Percentiles rank a stretch among this genome's conserved stretches.
phyloP scores from a whole-genome alignment of 1,140 invertebrate species.

The Lordiphosa stackelbergi region DNA sequence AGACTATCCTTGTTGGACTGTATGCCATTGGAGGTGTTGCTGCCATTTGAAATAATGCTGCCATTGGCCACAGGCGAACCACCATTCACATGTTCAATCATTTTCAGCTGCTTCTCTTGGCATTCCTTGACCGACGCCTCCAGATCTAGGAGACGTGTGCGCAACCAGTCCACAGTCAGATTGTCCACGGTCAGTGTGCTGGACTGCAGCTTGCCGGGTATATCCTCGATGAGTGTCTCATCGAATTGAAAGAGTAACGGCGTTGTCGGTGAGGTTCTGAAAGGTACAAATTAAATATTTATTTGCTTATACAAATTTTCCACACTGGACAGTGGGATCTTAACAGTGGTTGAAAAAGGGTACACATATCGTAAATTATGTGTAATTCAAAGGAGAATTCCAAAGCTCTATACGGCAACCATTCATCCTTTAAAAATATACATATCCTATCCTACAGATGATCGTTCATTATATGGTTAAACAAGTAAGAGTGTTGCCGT shows the following conservation, averaged over 20 bases:
- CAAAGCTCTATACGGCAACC: too few relatives aligned
- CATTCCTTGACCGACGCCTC: slow-evolving; percentile 85
- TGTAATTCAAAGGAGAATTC: too few relatives aligned
- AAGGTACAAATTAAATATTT: too few relatives aligned
- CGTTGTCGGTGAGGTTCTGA: slow-evolving; percentile 85
- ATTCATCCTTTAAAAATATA: too few relatives aligned
- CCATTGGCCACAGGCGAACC: slow-evolving; percentile 74
- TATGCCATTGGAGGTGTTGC: slow-evolving; percentile 77
- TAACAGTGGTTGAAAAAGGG: too few relatives aligned
- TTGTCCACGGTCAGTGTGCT: slow-evolving; percentile 94
- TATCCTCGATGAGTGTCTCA: slow-evolving; percentile 88
- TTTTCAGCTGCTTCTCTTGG: slow-evolving; percentile 81
- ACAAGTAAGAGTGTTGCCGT: too few relatives aligned
- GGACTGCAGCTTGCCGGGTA: slow-evolving; percentile 87
- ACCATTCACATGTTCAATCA: slow-evolving; percentile 78
- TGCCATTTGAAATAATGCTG: slow-evolving; percentile 68
- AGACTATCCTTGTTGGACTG: slow-evolving; percentile 76
- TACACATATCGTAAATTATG: too few relatives aligned
- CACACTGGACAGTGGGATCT: too few relatives aligned
- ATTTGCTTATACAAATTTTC: too few relatives aligned
- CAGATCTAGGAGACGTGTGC: slow-evolving; percentile 86
- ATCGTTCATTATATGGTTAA: too few relatives aligned
- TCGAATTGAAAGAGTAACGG: slow-evolving; percentile 90
- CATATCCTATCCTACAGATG: too few relatives aligned
- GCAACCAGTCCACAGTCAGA: slow-evolving; percentile 91